phyloP scores from a whole-genome alignment of 2,797 vertebrate genomes.

The Catamblyrhynchus diadema region DNA sequence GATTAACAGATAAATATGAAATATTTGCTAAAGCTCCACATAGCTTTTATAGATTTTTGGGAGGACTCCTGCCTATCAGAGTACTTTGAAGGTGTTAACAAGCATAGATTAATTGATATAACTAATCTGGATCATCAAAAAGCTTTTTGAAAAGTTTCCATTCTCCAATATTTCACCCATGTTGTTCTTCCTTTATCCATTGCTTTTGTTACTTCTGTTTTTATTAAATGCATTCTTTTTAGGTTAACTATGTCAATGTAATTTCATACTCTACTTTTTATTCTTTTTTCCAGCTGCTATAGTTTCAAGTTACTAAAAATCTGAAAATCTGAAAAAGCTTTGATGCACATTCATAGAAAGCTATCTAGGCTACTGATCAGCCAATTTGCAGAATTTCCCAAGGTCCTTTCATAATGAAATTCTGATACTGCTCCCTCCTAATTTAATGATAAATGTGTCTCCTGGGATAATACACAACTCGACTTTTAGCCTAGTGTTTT shows the following conservation, averaged over 20 bases:
- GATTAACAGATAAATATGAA: neutral
- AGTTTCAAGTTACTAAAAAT: neutral
- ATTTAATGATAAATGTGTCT: neutral
- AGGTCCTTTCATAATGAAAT: neutral
- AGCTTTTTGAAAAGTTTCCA: neutral
- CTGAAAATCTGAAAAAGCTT: neutral
- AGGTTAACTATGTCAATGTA: neutral
- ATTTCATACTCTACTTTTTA: neutral
- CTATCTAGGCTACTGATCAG: neutral
- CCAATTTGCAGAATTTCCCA: neutral
- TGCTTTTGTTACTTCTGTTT: neutral
- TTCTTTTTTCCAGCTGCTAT: neutral
- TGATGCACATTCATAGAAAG: neutral
- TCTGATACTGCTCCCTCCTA: neutral
- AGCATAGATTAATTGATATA: neutral
- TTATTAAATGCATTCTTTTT: neutral
- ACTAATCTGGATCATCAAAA: neutral
- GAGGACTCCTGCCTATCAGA: neutral
- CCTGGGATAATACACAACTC: neutral
- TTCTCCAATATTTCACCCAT: neutral
- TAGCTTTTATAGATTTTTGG: neutral
- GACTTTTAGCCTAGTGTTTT: neutral
- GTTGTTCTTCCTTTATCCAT: neutral
- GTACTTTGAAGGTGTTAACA: neutral
- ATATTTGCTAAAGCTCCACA: neutral